Conservation (phyloP, 2,888 invertebrate genomes). For the Synanthedon formicaeformis region DNA sequence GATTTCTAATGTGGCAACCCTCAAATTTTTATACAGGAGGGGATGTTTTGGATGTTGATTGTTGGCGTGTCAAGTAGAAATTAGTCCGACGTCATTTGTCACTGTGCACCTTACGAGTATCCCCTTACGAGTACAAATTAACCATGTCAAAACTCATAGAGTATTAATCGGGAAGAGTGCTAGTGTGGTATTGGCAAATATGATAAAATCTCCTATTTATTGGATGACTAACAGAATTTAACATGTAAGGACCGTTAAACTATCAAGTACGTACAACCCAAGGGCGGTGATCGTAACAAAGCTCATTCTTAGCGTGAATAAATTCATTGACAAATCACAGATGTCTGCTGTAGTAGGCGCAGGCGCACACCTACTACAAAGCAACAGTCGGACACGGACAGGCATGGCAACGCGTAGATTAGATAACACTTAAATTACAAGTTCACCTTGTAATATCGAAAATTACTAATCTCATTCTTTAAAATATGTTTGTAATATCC, state of each 20-base stretch:
- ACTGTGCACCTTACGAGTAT: background rate
- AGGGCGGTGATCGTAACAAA: conserved; percentile 12
- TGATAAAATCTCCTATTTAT: too few relatives aligned
- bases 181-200: too few relatives aligned
- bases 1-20: conserved; percentile 16
- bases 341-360: conserved; percentile 18
- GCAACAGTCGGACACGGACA: background rate
- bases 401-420: conserved; percentile 7
- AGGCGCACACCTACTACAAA: conserved; percentile 7
- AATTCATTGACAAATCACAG: conserved; percentile 33
- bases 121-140: too few relatives aligned
- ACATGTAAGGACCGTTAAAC: too few relatives aligned
- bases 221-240: too few relatives aligned
- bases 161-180: too few relatives aligned
- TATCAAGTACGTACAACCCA: background rate
- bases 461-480: too few relatives aligned
- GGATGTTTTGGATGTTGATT: conserved; percentile 7
- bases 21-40: conserved; percentile 6
- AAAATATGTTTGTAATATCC: too few relatives aligned
- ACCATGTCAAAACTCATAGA: too few relatives aligned
- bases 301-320: conserved; percentile 26
- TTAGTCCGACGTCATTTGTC: conserved; percentile 21
- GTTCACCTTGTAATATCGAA: conserved; percentile 4
- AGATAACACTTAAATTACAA: conserved; percentile 13
- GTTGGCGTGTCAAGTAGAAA: conserved; percentile 25